Evolutionary conservation across 2,888 invertebrate species (phyloP).

Genomic region (Caenorhabditis plicata): DNA sequence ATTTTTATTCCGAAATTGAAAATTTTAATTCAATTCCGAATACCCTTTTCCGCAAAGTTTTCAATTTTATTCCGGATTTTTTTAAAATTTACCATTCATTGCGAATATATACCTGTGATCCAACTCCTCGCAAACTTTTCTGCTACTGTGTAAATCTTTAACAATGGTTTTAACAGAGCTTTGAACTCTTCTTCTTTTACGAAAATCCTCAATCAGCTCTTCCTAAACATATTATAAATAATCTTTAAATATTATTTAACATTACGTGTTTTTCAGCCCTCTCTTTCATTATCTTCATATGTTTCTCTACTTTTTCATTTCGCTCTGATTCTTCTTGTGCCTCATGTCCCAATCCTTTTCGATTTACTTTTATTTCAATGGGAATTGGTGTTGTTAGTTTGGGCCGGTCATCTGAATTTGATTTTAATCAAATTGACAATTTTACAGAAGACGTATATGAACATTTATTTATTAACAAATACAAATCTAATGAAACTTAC

Average conservation of each 20-base stretch:
- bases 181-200: slow-evolving; percentile 42
- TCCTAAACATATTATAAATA: slow-evolving; percentile 41
- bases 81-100: too few species aligned
- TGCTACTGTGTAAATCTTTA: slow-evolving; percentile 50
- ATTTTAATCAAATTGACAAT: slow-evolving; percentile 8
- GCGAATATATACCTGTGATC: slow-evolving; percentile 38
- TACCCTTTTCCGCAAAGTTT: too few species aligned
- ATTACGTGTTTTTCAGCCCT: slow-evolving; percentile 41
- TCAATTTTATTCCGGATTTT: too few species aligned
- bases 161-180: slow-evolving; percentile 37
- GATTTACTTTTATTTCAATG: slow-evolving; percentile 33
- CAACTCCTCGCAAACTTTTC: slow-evolving; percentile 58
- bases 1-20: too few species aligned
- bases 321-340: slow-evolving; percentile 39
- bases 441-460: not conserved
- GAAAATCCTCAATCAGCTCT: slow-evolving; percentile 53
- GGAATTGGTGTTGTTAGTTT: slow-evolving; percentile 41
- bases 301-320: slow-evolving; percentile 47
- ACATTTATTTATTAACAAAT: too few species aligned
- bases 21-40: too few species aligned
- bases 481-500: too few species aligned
- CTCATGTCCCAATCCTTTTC: slow-evolving; percentile 55
- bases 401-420: slow-evolving; percentile 34
- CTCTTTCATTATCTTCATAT: slow-evolving; percentile 54
- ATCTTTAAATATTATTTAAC: slow-evolving; percentile 9